A percentile compares a stretch with the other conserved stretches of the same genome.
phyloP scores from a whole-genome alignment of 2,888 invertebrate species.

The Cactoblastis cactorum region DNA sequence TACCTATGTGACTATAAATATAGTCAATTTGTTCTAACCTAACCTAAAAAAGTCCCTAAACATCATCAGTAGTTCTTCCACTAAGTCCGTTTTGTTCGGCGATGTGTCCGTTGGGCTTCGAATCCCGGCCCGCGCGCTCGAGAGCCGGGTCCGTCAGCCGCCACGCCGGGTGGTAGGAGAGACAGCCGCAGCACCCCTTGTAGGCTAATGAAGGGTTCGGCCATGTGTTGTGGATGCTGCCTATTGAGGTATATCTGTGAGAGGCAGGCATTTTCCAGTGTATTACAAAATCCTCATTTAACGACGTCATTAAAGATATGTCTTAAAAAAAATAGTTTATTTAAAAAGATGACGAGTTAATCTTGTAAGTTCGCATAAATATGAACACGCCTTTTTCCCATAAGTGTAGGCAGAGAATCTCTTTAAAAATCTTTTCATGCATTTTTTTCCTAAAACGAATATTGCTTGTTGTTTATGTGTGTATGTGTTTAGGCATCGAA shows the following conservation, averaged over 20 bases:
- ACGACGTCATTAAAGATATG: no score
- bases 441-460: no score
- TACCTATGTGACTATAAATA: neutral
- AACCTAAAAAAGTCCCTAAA: neutral
- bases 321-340: no score
- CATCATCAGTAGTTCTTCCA: slow-evolving; percentile 4
- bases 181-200: slow-evolving; percentile 61
- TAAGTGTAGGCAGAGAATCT: no score
- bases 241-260: slow-evolving; percentile 91
- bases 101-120: slow-evolving; percentile 29
- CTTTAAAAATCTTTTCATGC: no score
- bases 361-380: no score
- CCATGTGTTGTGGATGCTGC: slow-evolving; percentile 87
- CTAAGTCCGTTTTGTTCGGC: slow-evolving; percentile 9
- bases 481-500: no score
- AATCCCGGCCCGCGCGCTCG: slow-evolving; percentile 81
- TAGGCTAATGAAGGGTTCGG: slow-evolving; percentile 86
- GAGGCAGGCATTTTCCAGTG: no score
- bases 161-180: slow-evolving; percentile 86
- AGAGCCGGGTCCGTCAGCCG: slow-evolving; percentile 75
- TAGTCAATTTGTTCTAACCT: neutral
- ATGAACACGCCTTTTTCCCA: no score
- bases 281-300: no score
- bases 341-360: no score
- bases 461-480: no score